Evolutionary conservation across 2,888 invertebrate genomes (phyloP).

Genomic region (Camponotus fellah): DNA sequence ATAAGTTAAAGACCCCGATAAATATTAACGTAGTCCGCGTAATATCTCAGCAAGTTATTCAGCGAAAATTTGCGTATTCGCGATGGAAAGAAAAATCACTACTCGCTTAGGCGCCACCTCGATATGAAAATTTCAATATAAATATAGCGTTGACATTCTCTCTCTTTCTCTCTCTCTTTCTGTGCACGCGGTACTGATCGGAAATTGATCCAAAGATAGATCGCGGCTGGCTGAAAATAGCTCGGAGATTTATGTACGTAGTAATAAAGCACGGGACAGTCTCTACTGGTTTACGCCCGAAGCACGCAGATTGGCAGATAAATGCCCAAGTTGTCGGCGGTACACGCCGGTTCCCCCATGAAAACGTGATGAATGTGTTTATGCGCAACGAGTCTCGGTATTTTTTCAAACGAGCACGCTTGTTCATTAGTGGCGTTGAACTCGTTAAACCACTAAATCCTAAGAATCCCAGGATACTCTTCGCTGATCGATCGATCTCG

Average conservation of each 20-base stretch:
- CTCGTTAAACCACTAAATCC: slow-evolving; percentile 22
- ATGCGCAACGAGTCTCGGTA: slow-evolving; percentile 22
- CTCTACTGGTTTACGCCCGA: slow-evolving; percentile 44
- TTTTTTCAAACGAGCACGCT: background rate
- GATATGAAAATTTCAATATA: slow-evolving; percentile 36
- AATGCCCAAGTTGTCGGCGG: slow-evolving; percentile 32
- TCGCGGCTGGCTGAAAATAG: slow-evolving; percentile 41
- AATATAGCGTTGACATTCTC: slow-evolving; percentile 30
- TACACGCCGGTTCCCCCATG: slow-evolving; percentile 32
- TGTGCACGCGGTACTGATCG: slow-evolving; percentile 25
- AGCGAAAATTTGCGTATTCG: slow-evolving; percentile 11
- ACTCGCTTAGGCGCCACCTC: slow-evolving; percentile 42
- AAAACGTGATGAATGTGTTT: slow-evolving; percentile 50
- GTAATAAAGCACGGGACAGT: slow-evolving; percentile 41
- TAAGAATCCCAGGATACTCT: background rate
- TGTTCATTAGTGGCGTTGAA: slow-evolving; percentile 34
- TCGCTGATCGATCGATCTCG: background rate
- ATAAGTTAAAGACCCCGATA: slow-evolving; percentile 27
- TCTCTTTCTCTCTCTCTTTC: background rate
- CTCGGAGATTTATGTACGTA: slow-evolving; percentile 44
- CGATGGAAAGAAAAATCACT: background rate
- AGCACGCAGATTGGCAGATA: slow-evolving; percentile 40
- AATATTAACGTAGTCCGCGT: background rate
- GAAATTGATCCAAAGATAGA: slow-evolving; percentile 51
- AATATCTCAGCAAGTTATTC: slow-evolving; percentile 14